phyloP scores from a whole-genome alignment of 2,888 invertebrate species.

The Stomorhina lunata region DNA sequence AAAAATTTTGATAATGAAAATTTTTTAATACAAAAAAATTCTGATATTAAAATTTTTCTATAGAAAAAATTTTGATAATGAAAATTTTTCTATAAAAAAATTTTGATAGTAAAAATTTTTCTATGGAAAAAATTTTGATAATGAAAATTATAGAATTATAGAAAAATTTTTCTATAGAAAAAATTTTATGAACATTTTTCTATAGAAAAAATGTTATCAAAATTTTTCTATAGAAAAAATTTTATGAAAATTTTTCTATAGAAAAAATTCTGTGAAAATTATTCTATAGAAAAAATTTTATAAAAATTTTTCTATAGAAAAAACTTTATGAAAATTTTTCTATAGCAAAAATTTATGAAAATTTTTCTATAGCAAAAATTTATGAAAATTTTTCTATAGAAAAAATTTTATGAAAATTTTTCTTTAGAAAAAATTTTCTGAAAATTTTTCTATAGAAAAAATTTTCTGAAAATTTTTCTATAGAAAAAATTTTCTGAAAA shows the following conservation, averaged over 20 bases:
- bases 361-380: too few relatives aligned
- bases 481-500: not conserved
- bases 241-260: too few relatives aligned
- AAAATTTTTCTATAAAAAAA: not conserved
- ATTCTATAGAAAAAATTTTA: not conserved
- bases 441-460: too few relatives aligned
- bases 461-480: not conserved
- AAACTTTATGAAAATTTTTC: not conserved
- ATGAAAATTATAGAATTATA: too few relatives aligned
- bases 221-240: not conserved
- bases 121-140: not conserved
- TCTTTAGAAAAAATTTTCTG: not conserved
- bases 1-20: too few relatives aligned
- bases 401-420: not conserved
- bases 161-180: not conserved
- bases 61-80: not conserved
- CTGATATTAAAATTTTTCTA: not conserved
- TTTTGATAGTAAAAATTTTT: too few relatives aligned
- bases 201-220: too few relatives aligned
- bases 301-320: not conserved
- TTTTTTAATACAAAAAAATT: not conserved
- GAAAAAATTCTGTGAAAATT: not conserved
- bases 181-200: not conserved
- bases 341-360: not conserved
- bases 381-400: too few relatives aligned